phyloP scores from a whole-genome alignment of 2,888 invertebrate species.

The Amaurobius ferox region DNA sequence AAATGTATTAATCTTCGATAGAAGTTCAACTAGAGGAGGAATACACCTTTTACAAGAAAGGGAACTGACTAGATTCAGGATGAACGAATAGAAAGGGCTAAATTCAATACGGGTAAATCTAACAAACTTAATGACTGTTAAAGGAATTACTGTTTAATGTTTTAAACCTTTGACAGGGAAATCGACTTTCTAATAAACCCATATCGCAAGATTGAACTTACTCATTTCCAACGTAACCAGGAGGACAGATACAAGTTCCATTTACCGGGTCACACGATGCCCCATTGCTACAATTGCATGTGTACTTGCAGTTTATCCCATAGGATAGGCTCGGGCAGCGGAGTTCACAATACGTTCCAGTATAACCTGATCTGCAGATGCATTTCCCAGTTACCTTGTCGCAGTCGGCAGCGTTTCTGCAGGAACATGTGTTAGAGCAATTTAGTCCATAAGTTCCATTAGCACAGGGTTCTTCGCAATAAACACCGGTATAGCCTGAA shows the following conservation, averaged over 20 bases:
- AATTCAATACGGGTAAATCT: no score
- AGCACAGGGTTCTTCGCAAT: constrained; percentile 38
- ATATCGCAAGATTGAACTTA: no score
- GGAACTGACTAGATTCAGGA: no score
- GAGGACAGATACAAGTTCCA: constrained; percentile 74
- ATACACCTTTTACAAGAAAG: no score
- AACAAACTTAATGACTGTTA: no score
- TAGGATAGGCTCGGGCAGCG: constrained; percentile 56
- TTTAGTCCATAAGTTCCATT: constrained; percentile 30
- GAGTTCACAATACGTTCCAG: constrained; percentile 81
- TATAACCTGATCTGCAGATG: constrained; percentile 43
- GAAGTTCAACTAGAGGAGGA: no score
- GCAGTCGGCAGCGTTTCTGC: constrained; percentile 26
- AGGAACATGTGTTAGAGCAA: constrained; percentile 21
- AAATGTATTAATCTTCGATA: no score
- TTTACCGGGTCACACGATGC: constrained; percentile 68
- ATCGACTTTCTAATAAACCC: no score
- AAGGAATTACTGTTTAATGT: no score
- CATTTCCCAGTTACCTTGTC: constrained; percentile 24
- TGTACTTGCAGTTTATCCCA: constrained; percentile 48
- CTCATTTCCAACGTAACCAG: constrained; percentile 73
- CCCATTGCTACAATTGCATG: constrained; percentile 43
- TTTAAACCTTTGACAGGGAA: no score
- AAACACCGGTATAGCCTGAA: constrained; percentile 35
- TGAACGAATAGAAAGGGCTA: no score